Evolutionary conservation across 2,888 invertebrate genomes (phyloP).

Genomic region (Idaea dimidiata): DNA sequence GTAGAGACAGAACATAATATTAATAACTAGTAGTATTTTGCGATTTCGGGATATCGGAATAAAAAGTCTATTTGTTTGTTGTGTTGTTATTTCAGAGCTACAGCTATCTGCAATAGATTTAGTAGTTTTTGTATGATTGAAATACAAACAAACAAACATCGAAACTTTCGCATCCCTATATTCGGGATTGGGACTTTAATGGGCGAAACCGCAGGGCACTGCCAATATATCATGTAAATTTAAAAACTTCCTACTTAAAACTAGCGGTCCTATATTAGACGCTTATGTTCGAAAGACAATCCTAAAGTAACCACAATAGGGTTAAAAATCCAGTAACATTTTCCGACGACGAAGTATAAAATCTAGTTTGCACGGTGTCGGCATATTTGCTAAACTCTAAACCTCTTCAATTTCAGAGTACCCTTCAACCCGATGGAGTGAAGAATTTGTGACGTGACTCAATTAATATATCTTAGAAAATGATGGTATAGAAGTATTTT

Average conservation of each 20-base stretch:
- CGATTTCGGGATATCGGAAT: too few species aligned
- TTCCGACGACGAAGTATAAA: background rate
- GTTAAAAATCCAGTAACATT: background rate
- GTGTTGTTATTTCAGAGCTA: too few species aligned
- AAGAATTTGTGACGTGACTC: background rate
- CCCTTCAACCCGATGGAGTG: background rate
- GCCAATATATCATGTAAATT: background rate
- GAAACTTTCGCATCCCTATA: too few species aligned
- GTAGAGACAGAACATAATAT: too few species aligned
- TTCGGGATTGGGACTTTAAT: too few species aligned
- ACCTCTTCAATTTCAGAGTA: background rate
- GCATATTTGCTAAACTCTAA: background rate
- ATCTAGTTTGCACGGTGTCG: background rate
- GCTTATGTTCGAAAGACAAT: background rate
- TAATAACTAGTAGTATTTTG: too few species aligned
- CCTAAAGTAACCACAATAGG: background rate
- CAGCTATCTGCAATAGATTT: too few species aligned
- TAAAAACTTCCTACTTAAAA: background rate
- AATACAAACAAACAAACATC: too few species aligned
- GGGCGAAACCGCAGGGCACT: background rate
- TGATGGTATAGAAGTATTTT: background rate
- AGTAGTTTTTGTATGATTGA: too few species aligned
- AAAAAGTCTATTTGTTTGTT: too few species aligned
- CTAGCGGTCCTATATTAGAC: background rate
- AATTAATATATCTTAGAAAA: background rate